These are phyloP conservation scores for Oreonectes daqikongensis DNA, from an alignment of 2,797 vertebrate species.

Conservation along the genomic window DNA sequence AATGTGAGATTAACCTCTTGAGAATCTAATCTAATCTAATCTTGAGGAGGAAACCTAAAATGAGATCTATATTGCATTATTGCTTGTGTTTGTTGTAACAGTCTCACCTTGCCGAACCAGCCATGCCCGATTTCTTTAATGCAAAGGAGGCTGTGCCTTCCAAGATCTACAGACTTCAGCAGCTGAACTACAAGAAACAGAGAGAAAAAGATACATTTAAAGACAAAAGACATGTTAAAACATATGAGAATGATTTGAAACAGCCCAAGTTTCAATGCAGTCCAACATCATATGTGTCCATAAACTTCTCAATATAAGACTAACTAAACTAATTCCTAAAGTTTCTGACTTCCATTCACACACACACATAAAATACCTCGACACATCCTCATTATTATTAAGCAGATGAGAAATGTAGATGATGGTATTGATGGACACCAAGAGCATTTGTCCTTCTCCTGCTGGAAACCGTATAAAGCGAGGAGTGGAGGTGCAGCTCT, in stretches of 20 bases:
- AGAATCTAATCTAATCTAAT: no score
- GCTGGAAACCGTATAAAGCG: slow-evolving; percentile 49
- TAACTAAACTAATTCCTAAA: not conserved
- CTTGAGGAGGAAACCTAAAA: slow-evolving; percentile 14
- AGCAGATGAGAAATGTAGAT: slow-evolving; percentile 20
- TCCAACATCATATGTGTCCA: no score
- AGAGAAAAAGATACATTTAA: slow-evolving; percentile 22
- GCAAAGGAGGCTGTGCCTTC: slow-evolving; percentile 92
- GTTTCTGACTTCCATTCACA: not conserved
- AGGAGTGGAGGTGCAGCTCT: slow-evolving; percentile 60
- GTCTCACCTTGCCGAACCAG: slow-evolving; percentile 95
- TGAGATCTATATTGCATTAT: not conserved
- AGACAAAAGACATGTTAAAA: not conserved
- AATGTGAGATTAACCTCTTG: not conserved
- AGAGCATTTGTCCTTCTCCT: slow-evolving; percentile 58
- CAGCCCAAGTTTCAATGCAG: not conserved
- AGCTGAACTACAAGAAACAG: slow-evolving; percentile 82
- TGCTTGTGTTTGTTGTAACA: slow-evolving; percentile 14
- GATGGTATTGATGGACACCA: slow-evolving; percentile 13
- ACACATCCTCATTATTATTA: slow-evolving; percentile 69
- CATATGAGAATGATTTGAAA: not conserved
- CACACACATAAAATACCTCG: slow-evolving; percentile 65
- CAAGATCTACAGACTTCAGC: slow-evolving; percentile 88
- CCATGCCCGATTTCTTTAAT: slow-evolving; percentile 94
- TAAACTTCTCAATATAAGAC: not conserved